These are phyloP conservation scores for Idaea dimidiata DNA, from an alignment of 2,888 invertebrate genomes.

Conservation along the genomic window DNA sequence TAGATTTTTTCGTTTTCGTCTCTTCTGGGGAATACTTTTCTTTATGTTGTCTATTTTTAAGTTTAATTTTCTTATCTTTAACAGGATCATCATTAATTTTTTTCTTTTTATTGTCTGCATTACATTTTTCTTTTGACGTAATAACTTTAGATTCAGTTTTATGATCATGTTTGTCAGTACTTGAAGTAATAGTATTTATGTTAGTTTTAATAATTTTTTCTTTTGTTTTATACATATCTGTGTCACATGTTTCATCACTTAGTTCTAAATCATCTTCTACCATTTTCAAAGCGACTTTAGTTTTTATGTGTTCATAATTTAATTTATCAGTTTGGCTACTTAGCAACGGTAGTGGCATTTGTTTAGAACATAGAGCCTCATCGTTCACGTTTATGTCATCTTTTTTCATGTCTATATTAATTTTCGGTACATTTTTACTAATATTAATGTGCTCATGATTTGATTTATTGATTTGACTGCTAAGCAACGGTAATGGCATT, in stretches of 20 bases:
- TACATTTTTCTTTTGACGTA: constrained; percentile 35
- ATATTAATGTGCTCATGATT: too few relatives aligned
- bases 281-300: constrained; percentile 32
- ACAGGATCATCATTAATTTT: constrained; percentile 6
- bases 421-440: too few relatives aligned
- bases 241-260: constrained; percentile 64
- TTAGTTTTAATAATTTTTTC: constrained; percentile 8
- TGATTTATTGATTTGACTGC: too few relatives aligned
- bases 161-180: background rate
- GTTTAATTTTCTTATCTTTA: constrained; percentile 11
- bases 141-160: background rate
- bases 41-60: constrained; percentile 15
- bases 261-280: constrained; percentile 66
- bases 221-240: constrained; percentile 29
- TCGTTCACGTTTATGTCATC: too few relatives aligned
- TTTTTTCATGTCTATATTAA: too few relatives aligned
- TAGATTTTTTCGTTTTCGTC: background rate
- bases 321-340: background rate
- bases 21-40: constrained; percentile 2
- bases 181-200: constrained; percentile 2
- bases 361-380: background rate
- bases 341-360: constrained; percentile 5
- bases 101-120: constrained; percentile 34
- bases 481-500: too few relatives aligned
- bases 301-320: background rate